Percentiles rank a stretch among this genome's conserved stretches.
These are phyloP conservation scores for Pocillopora verrucosa DNA, from an alignment of 64 coral and sea anemone genomes.

Conservation along the genomic window DNA sequence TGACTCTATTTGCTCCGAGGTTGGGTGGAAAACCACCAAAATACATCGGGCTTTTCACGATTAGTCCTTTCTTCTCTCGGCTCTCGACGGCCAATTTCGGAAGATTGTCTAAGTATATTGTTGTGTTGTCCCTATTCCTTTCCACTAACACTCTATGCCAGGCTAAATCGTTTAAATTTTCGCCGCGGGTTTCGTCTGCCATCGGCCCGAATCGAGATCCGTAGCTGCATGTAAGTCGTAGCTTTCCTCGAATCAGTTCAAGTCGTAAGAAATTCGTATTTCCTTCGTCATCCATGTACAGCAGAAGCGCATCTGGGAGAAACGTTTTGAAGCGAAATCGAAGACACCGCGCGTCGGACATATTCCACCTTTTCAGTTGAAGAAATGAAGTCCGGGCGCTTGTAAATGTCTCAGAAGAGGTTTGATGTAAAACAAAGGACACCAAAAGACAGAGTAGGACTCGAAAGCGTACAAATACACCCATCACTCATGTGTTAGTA, in stretches of 20 bases:
- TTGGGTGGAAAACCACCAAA: constrained; percentile 26
- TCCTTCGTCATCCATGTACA: constrained; percentile 36
- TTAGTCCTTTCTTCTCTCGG: not conserved
- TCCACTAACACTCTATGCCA: constrained; percentile 34
- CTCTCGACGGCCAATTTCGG: not conserved
- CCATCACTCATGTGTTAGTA: not conserved
- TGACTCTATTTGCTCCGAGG: constrained; percentile 4
- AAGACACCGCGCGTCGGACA: constrained; percentile 1
- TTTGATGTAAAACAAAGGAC: not conserved
- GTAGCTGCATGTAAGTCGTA: not conserved
- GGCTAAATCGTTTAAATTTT: constrained; percentile 18
- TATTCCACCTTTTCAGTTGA: constrained; percentile 14
- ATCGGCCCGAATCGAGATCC: not conserved
- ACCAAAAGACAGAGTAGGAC: not conserved
- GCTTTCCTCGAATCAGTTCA: constrained; percentile 9
- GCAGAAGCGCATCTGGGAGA: constrained; percentile 4
- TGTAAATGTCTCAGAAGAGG: not conserved
- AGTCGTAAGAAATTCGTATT: constrained; percentile 39
- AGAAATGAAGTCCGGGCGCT: constrained; percentile 6
- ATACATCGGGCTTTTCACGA: constrained; percentile 23
- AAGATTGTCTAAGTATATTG: not conserved
- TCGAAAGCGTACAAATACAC: not conserved
- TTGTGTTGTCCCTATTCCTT: not conserved
- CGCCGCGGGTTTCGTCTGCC: not conserved
- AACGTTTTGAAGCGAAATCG: constrained; percentile 40